phyloP scores from a whole-genome alignment of 2,888 invertebrate species.

The Hydraecia micacea region DNA sequence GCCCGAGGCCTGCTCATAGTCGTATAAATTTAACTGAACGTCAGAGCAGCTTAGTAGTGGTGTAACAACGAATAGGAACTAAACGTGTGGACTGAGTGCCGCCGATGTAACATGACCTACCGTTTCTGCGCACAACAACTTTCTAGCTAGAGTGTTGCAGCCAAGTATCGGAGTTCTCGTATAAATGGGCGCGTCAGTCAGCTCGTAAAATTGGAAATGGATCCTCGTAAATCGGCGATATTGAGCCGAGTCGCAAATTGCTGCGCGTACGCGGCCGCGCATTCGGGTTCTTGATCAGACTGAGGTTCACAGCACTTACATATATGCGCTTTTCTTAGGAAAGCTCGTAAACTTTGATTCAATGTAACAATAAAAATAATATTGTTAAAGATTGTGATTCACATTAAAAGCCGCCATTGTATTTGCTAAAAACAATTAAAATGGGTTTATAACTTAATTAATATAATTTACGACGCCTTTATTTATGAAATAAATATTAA shows the following conservation, averaged over 20 bases:
- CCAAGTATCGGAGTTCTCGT: constrained; percentile 74
- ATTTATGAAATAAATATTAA: constrained; percentile 8
- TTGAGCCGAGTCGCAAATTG: constrained; percentile 83
- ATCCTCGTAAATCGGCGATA: constrained; percentile 85
- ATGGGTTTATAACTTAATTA: constrained; percentile 14
- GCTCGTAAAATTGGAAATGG: constrained; percentile 86
- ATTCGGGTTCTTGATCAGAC: constrained; percentile 80
- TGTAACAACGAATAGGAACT: constrained; percentile 78
- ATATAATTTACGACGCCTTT: constrained; percentile 17
- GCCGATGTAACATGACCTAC: constrained; percentile 73
- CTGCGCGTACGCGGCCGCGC: constrained; percentile 82
- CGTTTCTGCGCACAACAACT: constrained; percentile 63
- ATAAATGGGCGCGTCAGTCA: constrained; percentile 79
- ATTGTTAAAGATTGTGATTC: constrained; percentile 52
- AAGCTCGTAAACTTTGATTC: constrained; percentile 70
- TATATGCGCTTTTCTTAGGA: constrained; percentile 68
- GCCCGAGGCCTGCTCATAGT: constrained; percentile 71
- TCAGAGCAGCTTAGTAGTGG: constrained; percentile 76
- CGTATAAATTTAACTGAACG: constrained; percentile 79
- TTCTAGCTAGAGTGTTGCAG: constrained; percentile 65
- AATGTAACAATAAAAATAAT: constrained; percentile 66
- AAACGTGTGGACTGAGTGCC: constrained; percentile 72
- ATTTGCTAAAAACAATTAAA: constrained; percentile 46
- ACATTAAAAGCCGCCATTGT: constrained; percentile 33
- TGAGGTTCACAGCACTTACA: constrained; percentile 63